phyloP scores from a whole-genome alignment of 1,140 invertebrate species.

The Littorina saxatilis region DNA sequence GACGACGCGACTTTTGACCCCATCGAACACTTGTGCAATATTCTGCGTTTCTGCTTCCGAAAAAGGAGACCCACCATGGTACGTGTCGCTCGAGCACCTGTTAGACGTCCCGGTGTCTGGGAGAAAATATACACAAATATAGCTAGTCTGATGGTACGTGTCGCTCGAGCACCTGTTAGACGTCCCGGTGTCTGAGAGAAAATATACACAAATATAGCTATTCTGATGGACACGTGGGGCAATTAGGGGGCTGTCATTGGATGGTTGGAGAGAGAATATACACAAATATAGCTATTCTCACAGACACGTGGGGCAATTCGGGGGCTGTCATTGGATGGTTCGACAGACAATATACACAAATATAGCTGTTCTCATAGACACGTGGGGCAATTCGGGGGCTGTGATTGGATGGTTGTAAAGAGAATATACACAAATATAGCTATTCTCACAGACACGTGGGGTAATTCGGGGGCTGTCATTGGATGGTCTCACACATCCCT shows the following conservation, averaged over 20 bases:
- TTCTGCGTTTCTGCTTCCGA: conserved; percentile 47
- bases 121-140: too few species aligned
- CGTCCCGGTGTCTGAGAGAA: conserved; percentile 38
- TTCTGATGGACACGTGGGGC: conserved; percentile 36
- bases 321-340: too few species aligned
- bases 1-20: conserved; percentile 1
- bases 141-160: too few species aligned
- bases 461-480: too few species aligned
- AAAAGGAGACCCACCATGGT: conserved; percentile 37
- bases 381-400: conserved; percentile 12
- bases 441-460: too few species aligned
- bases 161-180: conserved; percentile 23
- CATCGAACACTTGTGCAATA: conserved; percentile 39
- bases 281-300: too few species aligned
- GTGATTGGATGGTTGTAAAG: conserved; percentile 31
- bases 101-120: conserved; percentile 37
- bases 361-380: too few species aligned
- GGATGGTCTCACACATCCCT: too few species aligned
- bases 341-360: conserved; percentile 24
- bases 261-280: conserved; percentile 24
- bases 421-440: too few species aligned
- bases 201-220: too few species aligned
- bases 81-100: conserved; percentile 36
- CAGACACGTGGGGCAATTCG: too few species aligned
- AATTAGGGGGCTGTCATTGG: conserved; percentile 23